These are phyloP conservation scores for Gasteruption jaculator DNA, from an alignment of 2,888 invertebrate species.

Conservation along the genomic window DNA sequence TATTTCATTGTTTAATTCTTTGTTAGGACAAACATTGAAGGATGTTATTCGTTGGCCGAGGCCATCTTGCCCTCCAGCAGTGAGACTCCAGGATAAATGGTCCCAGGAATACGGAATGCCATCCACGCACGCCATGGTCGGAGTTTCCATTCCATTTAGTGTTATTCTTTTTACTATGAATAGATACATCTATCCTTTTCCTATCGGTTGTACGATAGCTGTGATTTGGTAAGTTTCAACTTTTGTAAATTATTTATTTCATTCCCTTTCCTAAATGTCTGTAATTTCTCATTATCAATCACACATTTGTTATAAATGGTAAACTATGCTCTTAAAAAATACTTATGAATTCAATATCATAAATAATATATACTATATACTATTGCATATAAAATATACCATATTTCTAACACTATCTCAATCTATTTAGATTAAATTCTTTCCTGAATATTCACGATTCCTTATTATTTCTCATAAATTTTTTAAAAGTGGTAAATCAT, in stretches of 20 bases:
- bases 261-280: too few species aligned
- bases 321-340: too few species aligned
- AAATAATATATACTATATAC: too few species aligned
- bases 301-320: too few species aligned
- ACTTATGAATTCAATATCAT: too few species aligned
- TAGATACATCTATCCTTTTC: conserved; percentile 69
- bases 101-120: conserved; percentile 92
- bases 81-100: conserved; percentile 83
- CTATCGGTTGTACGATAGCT: conserved; percentile 59
- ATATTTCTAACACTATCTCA: too few species aligned
- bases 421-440: too few species aligned
- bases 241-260: background rate
- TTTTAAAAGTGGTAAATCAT: background rate
- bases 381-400: too few species aligned
- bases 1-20: too few species aligned
- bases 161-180: conserved; percentile 75
- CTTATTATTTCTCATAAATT: background rate
- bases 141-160: conserved; percentile 82
- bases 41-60: conserved; percentile 84
- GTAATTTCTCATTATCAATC: too few species aligned
- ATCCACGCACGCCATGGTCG: conserved; percentile 91
- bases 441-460: too few species aligned
- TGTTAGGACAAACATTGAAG: conserved; percentile 78
- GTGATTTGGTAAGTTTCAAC: conserved; percentile 54
- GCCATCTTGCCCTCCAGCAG: conserved; percentile 76